phyloP scores from a whole-genome alignment of 1,140 invertebrate species.

The Meteorus sp. region DNA sequence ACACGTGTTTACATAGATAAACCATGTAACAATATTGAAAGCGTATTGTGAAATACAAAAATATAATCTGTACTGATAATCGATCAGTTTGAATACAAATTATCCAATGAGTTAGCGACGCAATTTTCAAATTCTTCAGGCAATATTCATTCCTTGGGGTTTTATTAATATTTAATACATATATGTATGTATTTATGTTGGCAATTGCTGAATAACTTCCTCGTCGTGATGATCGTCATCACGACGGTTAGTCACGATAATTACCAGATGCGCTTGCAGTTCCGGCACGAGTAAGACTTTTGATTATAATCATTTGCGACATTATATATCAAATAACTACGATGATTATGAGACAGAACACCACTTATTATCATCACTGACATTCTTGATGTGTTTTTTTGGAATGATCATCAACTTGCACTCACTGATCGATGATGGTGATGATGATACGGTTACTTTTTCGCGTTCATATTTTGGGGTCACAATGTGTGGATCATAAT shows the following conservation, averaged over 20 bases:
- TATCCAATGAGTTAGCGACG: no score
- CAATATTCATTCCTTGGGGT: no score
- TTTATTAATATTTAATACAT: no score
- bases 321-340: not conserved
- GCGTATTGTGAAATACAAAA: not conserved
- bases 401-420: not conserved
- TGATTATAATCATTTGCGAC: constrained; percentile 1
- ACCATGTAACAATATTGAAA: no score
- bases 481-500: not conserved
- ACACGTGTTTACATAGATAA: not conserved
- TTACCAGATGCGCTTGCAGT: constrained; percentile 26
- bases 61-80: no score
- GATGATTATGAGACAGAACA: not conserved
- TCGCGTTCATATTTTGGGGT: no score
- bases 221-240: constrained; percentile 11
- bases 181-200: not conserved
- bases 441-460: no score
- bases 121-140: no score
- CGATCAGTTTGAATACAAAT: no score
- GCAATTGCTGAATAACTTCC: constrained; percentile 14
- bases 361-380: not conserved
- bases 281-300: not conserved
- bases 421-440: no score
- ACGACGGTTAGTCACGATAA: constrained; percentile 20
- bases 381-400: not conserved